Evolutionary conservation across 2,113 vertebrate genomes (phyloP).

Genomic region (Trematomus loennbergii): DNA sequence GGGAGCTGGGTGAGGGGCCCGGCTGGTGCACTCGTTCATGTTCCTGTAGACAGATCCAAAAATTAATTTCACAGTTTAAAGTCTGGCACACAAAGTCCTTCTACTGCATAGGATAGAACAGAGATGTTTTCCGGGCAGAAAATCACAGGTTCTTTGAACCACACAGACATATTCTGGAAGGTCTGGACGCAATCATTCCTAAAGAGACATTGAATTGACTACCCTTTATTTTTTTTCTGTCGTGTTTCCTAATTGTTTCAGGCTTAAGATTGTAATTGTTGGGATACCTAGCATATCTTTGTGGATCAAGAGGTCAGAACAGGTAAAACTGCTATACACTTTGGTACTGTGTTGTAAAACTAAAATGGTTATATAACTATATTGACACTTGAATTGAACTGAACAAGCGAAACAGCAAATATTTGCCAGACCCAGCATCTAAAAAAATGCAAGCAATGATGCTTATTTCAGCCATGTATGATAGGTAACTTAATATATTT

Average conservation of each 20-base stretch:
- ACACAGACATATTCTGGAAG: background rate
- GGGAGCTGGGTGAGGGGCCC: constrained; percentile 92
- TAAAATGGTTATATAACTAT: background rate
- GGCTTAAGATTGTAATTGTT: background rate
- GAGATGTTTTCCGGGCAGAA: background rate
- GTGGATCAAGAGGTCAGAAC: background rate
- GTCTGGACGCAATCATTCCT: background rate
- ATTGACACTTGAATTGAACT: background rate
- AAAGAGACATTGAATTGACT: background rate
- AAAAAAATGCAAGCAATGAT: background rate
- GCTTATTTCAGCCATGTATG: background rate
- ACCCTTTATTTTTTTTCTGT: background rate
- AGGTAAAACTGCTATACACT: background rate
- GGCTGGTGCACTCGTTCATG: constrained; percentile 95
- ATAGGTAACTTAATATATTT: background rate
- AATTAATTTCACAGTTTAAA: background rate
- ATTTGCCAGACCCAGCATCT: background rate
- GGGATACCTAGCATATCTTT: background rate
- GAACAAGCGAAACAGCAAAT: background rate
- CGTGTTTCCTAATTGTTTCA: background rate
- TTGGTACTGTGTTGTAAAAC: background rate
- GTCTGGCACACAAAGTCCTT: background rate
- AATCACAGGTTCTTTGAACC: background rate
- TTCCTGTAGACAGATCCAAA: constrained; percentile 82
- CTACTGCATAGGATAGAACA: background rate